Evolutionary conservation across 1,140 invertebrate species (phyloP).

Genomic region (Lucilia sericata): DNA sequence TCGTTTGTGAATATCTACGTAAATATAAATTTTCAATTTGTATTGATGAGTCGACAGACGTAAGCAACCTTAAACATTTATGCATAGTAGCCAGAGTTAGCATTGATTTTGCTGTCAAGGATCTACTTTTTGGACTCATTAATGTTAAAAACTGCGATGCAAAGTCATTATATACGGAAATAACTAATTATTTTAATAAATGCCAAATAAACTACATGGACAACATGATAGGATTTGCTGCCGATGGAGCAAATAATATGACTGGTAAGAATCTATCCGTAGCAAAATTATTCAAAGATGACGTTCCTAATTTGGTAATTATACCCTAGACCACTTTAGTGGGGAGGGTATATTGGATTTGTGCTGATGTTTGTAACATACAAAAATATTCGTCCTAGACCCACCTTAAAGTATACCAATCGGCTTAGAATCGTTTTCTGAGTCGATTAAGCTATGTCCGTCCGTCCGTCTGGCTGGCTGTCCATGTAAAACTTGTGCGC

Average conservation of each 20-base stretch:
- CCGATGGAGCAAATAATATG: slow-evolving; percentile 16
- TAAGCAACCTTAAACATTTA: not conserved
- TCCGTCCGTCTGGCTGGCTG: too few relatives aligned
- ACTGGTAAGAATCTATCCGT: not conserved
- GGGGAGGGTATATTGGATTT: too few relatives aligned
- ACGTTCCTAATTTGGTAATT: not conserved
- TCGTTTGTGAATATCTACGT: not conserved
- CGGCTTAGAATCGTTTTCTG: too few relatives aligned
- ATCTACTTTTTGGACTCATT: slow-evolving; percentile 32
- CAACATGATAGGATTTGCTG: slow-evolving; percentile 31
- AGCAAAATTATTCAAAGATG: not conserved
- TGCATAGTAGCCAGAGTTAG: not conserved
- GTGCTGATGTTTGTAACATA: too few relatives aligned
- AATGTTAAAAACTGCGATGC: not conserved
- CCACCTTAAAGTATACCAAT: too few relatives aligned
- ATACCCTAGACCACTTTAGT: too few relatives aligned
- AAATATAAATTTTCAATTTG: not conserved
- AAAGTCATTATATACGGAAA: too few relatives aligned
- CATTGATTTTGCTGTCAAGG: not conserved
- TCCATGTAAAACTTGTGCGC: too few relatives aligned
- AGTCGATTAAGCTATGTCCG: too few relatives aligned
- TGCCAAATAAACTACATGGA: not conserved
- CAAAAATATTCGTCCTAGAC: too few relatives aligned
- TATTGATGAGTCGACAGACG: not conserved
- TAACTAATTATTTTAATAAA: too few relatives aligned